phyloP scores from a whole-genome alignment of 2,797 vertebrate genomes.

The Hipposideros larvatus region DNA sequence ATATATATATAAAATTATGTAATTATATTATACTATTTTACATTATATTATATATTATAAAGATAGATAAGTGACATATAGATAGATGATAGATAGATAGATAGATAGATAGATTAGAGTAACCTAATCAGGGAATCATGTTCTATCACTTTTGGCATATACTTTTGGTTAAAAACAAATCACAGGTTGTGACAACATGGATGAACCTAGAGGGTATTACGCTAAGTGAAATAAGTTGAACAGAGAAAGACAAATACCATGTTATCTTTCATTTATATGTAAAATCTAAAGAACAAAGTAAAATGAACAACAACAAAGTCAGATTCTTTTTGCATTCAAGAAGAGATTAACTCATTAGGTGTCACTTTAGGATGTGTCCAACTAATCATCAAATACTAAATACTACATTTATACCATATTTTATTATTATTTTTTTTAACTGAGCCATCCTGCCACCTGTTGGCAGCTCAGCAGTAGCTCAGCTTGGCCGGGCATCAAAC shows the following conservation, averaged over 20 bases:
- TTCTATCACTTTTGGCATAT: neutral
- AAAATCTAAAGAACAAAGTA: too few relatives aligned
- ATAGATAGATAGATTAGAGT: neutral
- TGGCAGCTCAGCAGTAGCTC: too few relatives aligned
- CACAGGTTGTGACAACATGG: neutral
- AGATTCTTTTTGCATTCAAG: neutral
- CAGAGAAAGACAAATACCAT: too few relatives aligned
- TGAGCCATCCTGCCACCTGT: too few relatives aligned
- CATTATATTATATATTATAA: too few relatives aligned
- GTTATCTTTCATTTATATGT: too few relatives aligned
- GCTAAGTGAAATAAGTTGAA: too few relatives aligned
- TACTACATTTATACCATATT: neutral
- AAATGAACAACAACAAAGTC: too few relatives aligned
- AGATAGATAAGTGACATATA: neutral
- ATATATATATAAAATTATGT: neutral
- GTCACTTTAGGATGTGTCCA: neutral
- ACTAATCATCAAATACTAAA: neutral
- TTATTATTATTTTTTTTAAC: too few relatives aligned
- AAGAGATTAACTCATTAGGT: neutral
- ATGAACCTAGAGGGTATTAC: too few relatives aligned
- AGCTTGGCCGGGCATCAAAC: too few relatives aligned
- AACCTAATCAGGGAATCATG: neutral
- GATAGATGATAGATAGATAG: neutral
- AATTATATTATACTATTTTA: too few relatives aligned
- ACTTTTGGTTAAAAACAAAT: neutral